Percentiles rank a stretch among this genome's conserved stretches.
Conservation (phyloP, 2,888 invertebrate genomes). For the Apamea sordens region DNA sequence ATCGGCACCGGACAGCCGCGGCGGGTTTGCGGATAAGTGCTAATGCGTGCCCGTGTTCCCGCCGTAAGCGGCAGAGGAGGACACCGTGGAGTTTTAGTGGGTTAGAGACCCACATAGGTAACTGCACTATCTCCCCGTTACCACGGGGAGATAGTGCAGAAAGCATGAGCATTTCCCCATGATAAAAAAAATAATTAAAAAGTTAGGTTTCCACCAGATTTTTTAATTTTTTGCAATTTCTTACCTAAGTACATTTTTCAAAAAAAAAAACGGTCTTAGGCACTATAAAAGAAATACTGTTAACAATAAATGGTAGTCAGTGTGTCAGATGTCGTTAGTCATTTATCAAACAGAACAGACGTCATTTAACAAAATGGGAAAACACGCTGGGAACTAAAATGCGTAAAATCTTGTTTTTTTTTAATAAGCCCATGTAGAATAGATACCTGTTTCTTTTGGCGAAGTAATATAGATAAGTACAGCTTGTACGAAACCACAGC, state of each 20-base stretch:
- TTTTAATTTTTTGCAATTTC: neutral
- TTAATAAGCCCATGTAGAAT: neutral
- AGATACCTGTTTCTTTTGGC: neutral
- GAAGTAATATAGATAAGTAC: neutral
- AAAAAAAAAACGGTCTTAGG: neutral
- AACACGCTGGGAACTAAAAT: slow-evolving; percentile 13
- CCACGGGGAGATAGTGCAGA: no score
- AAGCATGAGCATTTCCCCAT: no score
- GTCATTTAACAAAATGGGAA: slow-evolving; percentile 25
- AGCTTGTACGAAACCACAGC: neutral
- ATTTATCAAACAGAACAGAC: slow-evolving; percentile 5
- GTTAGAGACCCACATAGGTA: no score
- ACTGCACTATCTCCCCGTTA: no score
- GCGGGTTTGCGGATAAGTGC: no score
- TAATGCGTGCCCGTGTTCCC: no score
- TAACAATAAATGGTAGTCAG: neutral
- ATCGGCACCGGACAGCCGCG: no score
- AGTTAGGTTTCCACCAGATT: neutral
- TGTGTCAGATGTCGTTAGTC: slow-evolving; percentile 28
- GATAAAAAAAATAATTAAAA: no score
- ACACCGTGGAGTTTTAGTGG: no score
- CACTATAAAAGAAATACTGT: neutral
- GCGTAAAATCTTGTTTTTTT: neutral
- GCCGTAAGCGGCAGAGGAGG: no score
- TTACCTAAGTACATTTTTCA: neutral